Evolutionary conservation across 2,797 vertebrate genomes (phyloP).

Genomic region (Sebastes oblongus): DNA sequence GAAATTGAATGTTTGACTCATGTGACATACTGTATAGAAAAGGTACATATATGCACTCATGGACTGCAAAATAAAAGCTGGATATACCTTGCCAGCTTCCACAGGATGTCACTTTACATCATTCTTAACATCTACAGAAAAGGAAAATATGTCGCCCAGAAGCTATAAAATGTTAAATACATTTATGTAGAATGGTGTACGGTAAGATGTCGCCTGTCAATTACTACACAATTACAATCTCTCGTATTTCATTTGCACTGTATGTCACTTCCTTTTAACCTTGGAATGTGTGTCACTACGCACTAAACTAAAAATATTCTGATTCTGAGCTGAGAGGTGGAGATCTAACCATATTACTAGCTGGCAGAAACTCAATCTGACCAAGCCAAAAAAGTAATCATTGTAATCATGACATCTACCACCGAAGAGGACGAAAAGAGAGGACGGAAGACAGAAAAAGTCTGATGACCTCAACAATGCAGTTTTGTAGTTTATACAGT

Average conservation of each 20-base stretch:
- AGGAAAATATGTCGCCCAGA: background rate
- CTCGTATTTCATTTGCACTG: background rate
- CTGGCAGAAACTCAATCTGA: background rate
- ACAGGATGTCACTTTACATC: conserved; percentile 1
- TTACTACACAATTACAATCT: background rate
- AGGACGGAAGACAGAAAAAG: background rate
- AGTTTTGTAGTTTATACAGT: conserved; percentile 31
- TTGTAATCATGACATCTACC: background rate
- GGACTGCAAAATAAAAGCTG: conserved; percentile 1
- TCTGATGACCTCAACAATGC: conserved; percentile 31
- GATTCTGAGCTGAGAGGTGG: background rate
- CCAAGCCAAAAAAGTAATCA: background rate
- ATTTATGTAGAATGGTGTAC: conserved; percentile 3
- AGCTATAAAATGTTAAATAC: conserved; percentile 3
- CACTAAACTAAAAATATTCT: background rate
- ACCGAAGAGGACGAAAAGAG: background rate
- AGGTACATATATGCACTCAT: background rate
- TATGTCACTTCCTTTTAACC: background rate
- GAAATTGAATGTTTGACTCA: background rate
- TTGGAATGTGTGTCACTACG: background rate
- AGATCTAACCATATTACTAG: background rate
- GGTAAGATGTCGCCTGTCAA: background rate
- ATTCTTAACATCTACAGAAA: background rate
- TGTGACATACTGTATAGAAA: background rate
- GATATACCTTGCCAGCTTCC: background rate